These are phyloP conservation scores for Proterorhinus semilunaris DNA, from an alignment of 2,113 vertebrate genomes.

Conservation along the genomic window DNA sequence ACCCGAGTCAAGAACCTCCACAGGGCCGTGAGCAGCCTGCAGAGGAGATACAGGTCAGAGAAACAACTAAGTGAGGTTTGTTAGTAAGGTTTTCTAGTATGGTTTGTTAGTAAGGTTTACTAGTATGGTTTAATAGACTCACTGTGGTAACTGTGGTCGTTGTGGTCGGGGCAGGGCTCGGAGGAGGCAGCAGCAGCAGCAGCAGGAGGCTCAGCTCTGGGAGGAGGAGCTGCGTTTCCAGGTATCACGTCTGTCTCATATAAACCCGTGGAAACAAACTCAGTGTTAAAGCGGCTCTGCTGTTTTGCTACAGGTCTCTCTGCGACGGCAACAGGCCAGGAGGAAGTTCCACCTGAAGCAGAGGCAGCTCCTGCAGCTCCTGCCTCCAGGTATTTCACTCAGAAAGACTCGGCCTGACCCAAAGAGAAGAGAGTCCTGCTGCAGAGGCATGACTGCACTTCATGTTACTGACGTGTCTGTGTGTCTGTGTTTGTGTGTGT, in stretches of 20 bases:
- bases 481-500: no score
- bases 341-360: constrained; percentile 86
- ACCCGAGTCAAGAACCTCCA: constrained; percentile 85
- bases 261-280: neutral
- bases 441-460: neutral
- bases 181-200: constrained; percentile 70
- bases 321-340: constrained; percentile 85
- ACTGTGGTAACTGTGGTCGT: no score
- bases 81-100: no score
- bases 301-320: constrained; percentile 71
- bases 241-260: constrained; percentile 13
- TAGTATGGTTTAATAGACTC: no score
- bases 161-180: no score
- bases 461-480: no score
- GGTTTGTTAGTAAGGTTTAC: no score
- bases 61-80: no score
- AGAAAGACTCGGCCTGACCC: no score
- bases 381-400: constrained; percentile 82
- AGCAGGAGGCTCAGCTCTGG: constrained; percentile 75
- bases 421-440: neutral
- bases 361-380: constrained; percentile 83
- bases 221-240: constrained; percentile 79
- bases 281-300: neutral
- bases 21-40: constrained; percentile 81
- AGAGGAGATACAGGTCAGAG: constrained; percentile 88